Evolutionary conservation across 2,888 invertebrate genomes (phyloP).

Genomic region (Arge pagana): DNA sequence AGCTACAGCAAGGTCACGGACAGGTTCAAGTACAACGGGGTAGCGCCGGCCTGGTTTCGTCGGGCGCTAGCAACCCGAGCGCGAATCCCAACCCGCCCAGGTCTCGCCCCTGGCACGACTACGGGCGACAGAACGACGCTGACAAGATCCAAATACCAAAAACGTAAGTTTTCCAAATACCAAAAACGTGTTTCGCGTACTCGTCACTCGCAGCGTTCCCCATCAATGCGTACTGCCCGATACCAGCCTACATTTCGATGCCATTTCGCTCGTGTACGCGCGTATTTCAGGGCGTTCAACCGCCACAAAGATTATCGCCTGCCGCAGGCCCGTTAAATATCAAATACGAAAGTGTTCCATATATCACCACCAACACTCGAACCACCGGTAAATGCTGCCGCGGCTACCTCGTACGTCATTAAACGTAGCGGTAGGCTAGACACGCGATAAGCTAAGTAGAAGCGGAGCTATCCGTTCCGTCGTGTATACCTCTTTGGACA

Average conservation of each 20-base stretch:
- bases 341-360: slow-evolving; percentile 35
- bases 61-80: slow-evolving; percentile 48
- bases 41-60: slow-evolving; percentile 43
- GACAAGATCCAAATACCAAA: slow-evolving; percentile 98
- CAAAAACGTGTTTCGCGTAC: slow-evolving; percentile 4
- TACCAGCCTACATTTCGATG: no score
- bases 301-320: slow-evolving; percentile 39
- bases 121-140: slow-evolving; percentile 90
- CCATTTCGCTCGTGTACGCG: background rate
- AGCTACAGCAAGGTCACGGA: slow-evolving; percentile 61
- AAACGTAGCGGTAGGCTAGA: slow-evolving; percentile 29
- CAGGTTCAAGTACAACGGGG: slow-evolving; percentile 64
- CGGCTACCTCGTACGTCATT: slow-evolving; percentile 17
- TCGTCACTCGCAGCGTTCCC: slow-evolving; percentile 13
- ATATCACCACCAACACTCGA: background rate
- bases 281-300: slow-evolving; percentile 48
- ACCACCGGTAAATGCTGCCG: background rate
- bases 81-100: slow-evolving; percentile 61
- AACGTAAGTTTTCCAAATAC: slow-evolving; percentile 92
- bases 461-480: slow-evolving; percentile 16
- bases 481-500: slow-evolving; percentile 12
- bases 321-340: slow-evolving; percentile 38
- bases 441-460: slow-evolving; percentile 41
- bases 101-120: slow-evolving; percentile 92
- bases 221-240: no score